Conservation (phyloP, 2,888 invertebrate species). For the Lasioglossum pauxillum region DNA sequence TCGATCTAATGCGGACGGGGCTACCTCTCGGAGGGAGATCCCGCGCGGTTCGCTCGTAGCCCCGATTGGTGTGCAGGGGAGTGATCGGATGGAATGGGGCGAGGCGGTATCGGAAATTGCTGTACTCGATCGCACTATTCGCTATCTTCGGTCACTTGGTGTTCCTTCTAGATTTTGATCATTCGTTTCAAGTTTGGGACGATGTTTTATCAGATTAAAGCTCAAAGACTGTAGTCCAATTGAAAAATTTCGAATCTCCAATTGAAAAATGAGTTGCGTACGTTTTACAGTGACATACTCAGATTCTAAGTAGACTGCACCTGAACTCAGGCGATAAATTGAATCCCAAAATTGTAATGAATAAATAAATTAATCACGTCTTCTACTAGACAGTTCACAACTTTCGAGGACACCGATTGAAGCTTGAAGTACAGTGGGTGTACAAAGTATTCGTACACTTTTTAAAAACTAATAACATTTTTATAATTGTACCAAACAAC, state of each 20-base stretch:
- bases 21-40: background rate
- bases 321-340: background rate
- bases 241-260: background rate
- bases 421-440: background rate
- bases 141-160: background rate
- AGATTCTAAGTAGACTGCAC: background rate
- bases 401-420: background rate
- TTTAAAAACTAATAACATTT: too few species aligned
- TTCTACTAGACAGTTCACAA: background rate
- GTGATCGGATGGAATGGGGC: background rate
- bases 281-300: background rate
- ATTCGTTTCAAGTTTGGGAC: background rate
- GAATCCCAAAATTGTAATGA: background rate
- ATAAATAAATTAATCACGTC: background rate
- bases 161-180: background rate
- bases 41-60: background rate
- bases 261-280: background rate
- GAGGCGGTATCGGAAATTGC: background rate
- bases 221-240: background rate
- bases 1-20: slow-evolving; percentile 7
- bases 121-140: background rate
- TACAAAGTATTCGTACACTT: too few species aligned
- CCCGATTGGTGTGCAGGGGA: slow-evolving; percentile 14
- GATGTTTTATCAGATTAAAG: background rate
- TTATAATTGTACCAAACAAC: too few species aligned